Evolutionary conservation across 2,888 invertebrate genomes (phyloP), one percentile per base, ranked within the genome.

Genomic region (Synanthedon tipuliformis): DNA sequence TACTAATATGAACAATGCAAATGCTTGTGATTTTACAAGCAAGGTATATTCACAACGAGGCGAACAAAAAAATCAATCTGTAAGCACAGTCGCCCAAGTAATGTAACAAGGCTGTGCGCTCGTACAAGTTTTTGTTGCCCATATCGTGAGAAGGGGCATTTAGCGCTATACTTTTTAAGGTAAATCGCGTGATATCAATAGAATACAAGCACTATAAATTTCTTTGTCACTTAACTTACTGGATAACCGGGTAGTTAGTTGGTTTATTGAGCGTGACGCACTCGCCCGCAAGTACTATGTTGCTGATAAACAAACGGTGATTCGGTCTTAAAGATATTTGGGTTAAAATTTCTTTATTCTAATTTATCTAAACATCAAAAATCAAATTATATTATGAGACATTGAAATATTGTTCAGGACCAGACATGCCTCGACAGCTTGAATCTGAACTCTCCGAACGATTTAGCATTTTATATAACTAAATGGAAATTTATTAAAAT

Each of bases 131-230:
- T 49, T 49, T 49, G 16, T 49, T 45, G 23, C 49, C 16, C 49
- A 58, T 76, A 58, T 69, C 77, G 77, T 78, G 77, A 70, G 75
- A 71, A 75, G 65, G 58, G 63, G 70, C 76, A 74, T 76, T 77
- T 76, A 77, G 69, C 76, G 74, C 70, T 66, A 66, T 65, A 68
- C 66, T 74, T 72, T 71, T 74, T 63, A 68, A 69, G 68, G 66
- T 65, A 72, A 50, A 53, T 78, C 74, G 78, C 78, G 77, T 76
- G 78, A 74, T 73, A 74, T 73, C 75, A 78, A 75, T 75, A 79
- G 66, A 75, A 65, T 69, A 72, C 75, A 76, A 75, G 72, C 72
- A 65, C 72, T 72, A 78, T 75, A 75, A 77, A 76, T 77, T 74
- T 74, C 75, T 76, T 78, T 78, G 79, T 79, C 80, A 77, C 76